Conservation (phyloP, 2,113 vertebrate genomes). For the Mastomys natalensis region DNA sequence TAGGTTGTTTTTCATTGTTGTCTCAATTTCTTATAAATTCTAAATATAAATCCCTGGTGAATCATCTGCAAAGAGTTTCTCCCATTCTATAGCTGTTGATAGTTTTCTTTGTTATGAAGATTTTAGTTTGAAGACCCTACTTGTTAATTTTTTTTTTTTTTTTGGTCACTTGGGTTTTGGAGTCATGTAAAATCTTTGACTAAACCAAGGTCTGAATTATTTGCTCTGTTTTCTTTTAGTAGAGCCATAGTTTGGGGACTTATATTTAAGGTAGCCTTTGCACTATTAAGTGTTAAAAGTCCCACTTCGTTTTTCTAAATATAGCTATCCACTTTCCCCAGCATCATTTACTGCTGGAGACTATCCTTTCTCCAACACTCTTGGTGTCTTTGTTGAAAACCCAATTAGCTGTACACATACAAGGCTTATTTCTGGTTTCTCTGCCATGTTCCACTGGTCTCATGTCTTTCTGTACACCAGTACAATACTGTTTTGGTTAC, state of each 20-base stretch:
- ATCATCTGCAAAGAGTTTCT: not conserved
- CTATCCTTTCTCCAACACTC: not conserved
- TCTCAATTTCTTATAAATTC: not conserved
- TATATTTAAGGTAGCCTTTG: not conserved
- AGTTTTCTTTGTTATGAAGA: not conserved
- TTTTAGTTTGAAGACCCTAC: not conserved
- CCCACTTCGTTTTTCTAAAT: not conserved
- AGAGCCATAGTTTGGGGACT: not conserved
- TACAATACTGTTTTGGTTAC: not conserved
- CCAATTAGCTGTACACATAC: not conserved
- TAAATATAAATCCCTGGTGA: not conserved
- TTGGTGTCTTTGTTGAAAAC: not conserved
- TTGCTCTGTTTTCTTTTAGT: not conserved
- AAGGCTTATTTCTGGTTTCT: not conserved
- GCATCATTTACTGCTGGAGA: not conserved
- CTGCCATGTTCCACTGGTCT: not conserved
- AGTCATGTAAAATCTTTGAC: not conserved
- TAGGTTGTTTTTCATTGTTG: not conserved
- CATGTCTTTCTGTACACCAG: not conserved
- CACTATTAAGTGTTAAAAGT: not conserved
- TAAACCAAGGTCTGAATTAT: not conserved
- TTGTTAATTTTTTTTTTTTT: not conserved
- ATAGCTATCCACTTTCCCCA: not conserved
- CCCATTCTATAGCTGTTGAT: not conserved
- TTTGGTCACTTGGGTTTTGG: not conserved